Evolutionary conservation across 2,113 vertebrate genomes (phyloP), one percentile per base, ranked within the genome.

Genomic region (Lates calcarifer): DNA sequence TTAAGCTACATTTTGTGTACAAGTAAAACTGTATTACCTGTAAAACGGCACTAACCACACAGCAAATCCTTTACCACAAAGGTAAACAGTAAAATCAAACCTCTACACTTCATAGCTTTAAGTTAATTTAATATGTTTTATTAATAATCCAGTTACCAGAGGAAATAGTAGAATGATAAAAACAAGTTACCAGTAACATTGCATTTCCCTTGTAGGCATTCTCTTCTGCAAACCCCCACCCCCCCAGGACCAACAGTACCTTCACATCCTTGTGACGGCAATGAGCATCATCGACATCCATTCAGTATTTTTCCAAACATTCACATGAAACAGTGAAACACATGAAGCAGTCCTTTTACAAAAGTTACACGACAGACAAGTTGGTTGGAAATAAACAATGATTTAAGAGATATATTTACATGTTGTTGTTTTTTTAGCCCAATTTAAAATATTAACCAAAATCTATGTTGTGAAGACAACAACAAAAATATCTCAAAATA

Each of bases 101-200:
- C 3, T 45, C 65, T 66, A 35, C 24, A 71, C 33, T 72, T 85
- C 18, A 64, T 35, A 35, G n/a, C 35, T 79, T 89, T 55, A 67
- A 85, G 82, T 93, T 91, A 87, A 89, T 89, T 90, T 84, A 85
- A 82, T 77, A 71, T 70, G 60, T 88, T 90, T 90, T 92, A 92
- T 93, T 91, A 92, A 87, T 81, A 93, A 93, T 89, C 65, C 83
- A 87, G 76, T 88, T 77, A 88, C 68, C 80, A 90, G 82, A 88
- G 73, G 79, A 87, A 89, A 88, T 85, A 89, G 81, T 81, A 85
- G 81, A 93, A 89, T 84, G 69, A 83, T 85, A 88, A 78, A 90
- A 92, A 86, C 63, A 90, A 87, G 65, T 75, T 86, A 87, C 78
- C 79, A 63, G 61, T 88, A 67, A 85, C 73, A 87, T 74, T 83